These are phyloP conservation scores for Drosophila santomea DNA, from an alignment of 1,140 invertebrate genomes.

Conservation along the genomic window DNA sequence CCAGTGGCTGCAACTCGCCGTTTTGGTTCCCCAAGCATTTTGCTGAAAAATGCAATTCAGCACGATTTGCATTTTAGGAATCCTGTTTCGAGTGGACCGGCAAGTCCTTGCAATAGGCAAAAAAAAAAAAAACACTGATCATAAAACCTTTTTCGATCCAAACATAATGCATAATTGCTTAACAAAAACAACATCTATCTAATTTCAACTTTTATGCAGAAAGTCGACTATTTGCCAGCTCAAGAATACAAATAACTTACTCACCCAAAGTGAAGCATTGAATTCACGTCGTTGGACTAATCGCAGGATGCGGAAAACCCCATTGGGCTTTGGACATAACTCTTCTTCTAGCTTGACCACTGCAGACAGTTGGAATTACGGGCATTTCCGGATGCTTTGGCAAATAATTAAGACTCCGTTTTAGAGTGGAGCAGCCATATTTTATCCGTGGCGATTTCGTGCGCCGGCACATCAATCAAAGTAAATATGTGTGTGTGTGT, in stretches of 20 bases:
- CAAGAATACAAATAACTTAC: too few relatives aligned
- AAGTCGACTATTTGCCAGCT: too few relatives aligned
- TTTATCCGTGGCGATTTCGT: constrained; percentile 74
- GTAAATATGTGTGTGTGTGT: constrained; percentile 58
- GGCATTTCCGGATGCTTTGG: constrained; percentile 1
- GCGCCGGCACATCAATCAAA: constrained; percentile 78
- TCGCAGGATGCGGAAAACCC: neutral
- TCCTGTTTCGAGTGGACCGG: constrained; percentile 5
- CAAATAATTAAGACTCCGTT: constrained; percentile 32
- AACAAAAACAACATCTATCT: too few relatives aligned
- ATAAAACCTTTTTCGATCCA: too few relatives aligned
- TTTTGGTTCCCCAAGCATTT: constrained; percentile 26
- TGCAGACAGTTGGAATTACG: constrained; percentile 9
- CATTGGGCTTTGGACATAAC: neutral
- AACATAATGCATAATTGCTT: too few relatives aligned
- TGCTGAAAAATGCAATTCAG: constrained; percentile 73
- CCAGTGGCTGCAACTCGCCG: constrained; percentile 11
- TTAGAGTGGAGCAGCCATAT: constrained; percentile 38
- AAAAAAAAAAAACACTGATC: neutral
- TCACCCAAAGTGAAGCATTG: too few relatives aligned
- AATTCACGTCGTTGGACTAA: too few relatives aligned
- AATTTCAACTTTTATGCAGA: too few relatives aligned
- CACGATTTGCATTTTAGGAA: constrained; percentile 69
- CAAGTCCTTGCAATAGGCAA: neutral
- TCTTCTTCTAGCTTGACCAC: neutral